A percentile compares a stretch with the other conserved stretches of the same genome.
Evolutionary conservation across 2,888 invertebrate genomes (phyloP).

Genomic region (Tipula vernalis): DNA sequence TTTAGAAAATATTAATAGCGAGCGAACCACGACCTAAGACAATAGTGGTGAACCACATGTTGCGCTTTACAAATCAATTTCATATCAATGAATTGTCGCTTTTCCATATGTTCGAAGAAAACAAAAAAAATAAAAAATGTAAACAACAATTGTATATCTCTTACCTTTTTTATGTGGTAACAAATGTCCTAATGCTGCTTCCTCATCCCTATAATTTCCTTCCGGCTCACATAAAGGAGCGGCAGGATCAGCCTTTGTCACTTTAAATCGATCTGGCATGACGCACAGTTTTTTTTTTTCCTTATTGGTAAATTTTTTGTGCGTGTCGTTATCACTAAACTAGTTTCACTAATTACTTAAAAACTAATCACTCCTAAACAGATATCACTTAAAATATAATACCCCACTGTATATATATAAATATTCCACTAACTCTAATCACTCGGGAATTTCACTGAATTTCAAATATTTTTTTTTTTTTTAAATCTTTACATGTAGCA

Average conservation of each 20-base stretch:
- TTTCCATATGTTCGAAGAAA: neutral
- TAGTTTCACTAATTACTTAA: neutral
- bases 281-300: neutral
- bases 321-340: neutral
- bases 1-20: neutral
- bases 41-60: neutral
- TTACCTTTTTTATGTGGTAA: neutral
- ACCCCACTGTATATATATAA: neutral
- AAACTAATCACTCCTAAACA: neutral
- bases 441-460: neutral
- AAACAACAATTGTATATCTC: no score
- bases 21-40: neutral
- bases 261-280: slow-evolving; percentile 14
- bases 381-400: neutral
- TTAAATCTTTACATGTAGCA: neutral
- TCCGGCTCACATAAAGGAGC: neutral
- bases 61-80: neutral
- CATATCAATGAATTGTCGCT: neutral
- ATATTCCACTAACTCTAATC: neutral
- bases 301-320: neutral
- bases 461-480: neutral
- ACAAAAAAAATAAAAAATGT: no score
- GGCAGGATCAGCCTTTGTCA: slow-evolving; percentile 11
- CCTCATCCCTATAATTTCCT: neutral
- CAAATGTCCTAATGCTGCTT: neutral